phyloP scores from a whole-genome alignment of 1,140 invertebrate genomes.

The Spodoptera frugiperda region DNA sequence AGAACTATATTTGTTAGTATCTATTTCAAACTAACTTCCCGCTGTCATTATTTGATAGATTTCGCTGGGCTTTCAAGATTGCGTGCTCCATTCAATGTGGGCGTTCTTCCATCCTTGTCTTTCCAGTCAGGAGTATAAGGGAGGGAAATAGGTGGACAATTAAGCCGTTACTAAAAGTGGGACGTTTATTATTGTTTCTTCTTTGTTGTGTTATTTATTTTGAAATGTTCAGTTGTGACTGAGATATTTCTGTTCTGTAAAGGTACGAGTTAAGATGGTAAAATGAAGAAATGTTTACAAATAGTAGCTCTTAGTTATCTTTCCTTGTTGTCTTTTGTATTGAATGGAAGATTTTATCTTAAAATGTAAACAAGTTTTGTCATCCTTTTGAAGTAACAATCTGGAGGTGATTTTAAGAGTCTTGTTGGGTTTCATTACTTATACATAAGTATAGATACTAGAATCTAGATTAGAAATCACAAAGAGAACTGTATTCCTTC shows the following conservation, averaged over 20 bases:
- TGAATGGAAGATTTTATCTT: too few species aligned
- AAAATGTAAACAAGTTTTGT: too few species aligned
- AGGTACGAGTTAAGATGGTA: too few species aligned
- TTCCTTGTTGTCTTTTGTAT: too few species aligned
- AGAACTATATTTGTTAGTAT: not conserved
- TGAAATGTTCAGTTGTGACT: conserved; percentile 25
- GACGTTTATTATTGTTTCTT: conserved; percentile 46
- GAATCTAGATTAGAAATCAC: too few species aligned
- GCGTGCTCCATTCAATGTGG: conserved; percentile 41
- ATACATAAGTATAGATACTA: too few species aligned
- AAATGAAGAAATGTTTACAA: not conserved
- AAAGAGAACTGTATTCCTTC: too few species aligned
- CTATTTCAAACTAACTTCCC: conserved; percentile 42
- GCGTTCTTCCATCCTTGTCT: conserved; percentile 40
- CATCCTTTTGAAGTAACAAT: too few species aligned
- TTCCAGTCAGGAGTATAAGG: not conserved
- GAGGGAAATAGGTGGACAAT: conserved; percentile 21
- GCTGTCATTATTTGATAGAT: conserved; percentile 42
- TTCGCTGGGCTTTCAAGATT: conserved; percentile 25
- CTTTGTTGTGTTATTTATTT: conserved; percentile 29
- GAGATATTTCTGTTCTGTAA: too few species aligned
- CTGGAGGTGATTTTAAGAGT: too few species aligned
- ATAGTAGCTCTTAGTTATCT: not conserved
- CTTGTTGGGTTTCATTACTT: too few species aligned
- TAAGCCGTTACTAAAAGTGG: conserved; percentile 44